Base-by-base conservation (phyloP, 2,888 invertebrate genomes). In the Agrotis exclamationis region DNA sequence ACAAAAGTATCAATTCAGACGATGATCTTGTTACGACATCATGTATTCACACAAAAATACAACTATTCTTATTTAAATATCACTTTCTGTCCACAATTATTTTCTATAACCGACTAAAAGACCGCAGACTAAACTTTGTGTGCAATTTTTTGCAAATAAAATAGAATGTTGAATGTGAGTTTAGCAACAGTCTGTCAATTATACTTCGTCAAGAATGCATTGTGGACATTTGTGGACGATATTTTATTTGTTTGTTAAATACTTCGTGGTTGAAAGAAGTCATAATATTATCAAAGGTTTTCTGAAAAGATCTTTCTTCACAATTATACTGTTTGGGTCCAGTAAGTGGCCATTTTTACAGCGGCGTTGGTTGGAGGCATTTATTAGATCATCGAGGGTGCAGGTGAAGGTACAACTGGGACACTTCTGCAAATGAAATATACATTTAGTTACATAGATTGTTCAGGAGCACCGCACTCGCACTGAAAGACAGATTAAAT, bases 41-140 rank as follows among this genome's bases (percentile, higher is more conserved):
- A 28, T 39, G 39, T 39, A 39, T 39, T 9, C 11, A 39, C 18
- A 44, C 18, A 33, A 14, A 33, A 65, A 1, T 3, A 22, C 47
- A 33, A 45, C n/a, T 54, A 39, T 39, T 53, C 16, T 45, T 16
- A 63, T 24, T 44, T 45, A 45, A 56, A 44, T 44, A 47, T 24
- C 24, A 39, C 16, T 44, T 7, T 57, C 16, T 44, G 5, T 57
- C 33, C 28, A 45, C 24, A 48, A 59, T 24, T 11, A 20, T 53
- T 20, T 14, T 59, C n/a, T 24, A 51, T 44, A 64, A 39, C 2
- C 39, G 48, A 44, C 9, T 50, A 24, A n/a, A 9, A 56, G 24
- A 70, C 70, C 80, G 50, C 76, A 80, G 16, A 45, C 62, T 79
- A 57, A 67, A 63, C 18, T 7, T 28, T 63, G 20, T 62, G 51